Evolutionary conservation across 2,888 invertebrate species (phyloP).

Genomic region (Cantharis lateralis): DNA sequence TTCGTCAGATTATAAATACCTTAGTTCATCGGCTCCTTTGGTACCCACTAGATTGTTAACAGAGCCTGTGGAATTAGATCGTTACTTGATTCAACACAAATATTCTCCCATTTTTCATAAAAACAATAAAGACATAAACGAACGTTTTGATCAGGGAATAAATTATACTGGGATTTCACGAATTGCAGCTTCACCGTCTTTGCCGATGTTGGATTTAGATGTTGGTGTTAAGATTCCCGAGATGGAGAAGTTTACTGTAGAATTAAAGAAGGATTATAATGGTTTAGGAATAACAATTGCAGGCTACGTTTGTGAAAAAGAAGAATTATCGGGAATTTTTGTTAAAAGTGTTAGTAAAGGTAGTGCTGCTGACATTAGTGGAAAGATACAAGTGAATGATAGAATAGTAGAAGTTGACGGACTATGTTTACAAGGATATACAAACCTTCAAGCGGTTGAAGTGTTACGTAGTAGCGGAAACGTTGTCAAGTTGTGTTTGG

Average conservation of each 20-base stretch:
- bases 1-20: slow-evolving; percentile 61
- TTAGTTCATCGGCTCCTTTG: slow-evolving; percentile 64
- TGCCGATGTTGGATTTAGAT: slow-evolving; percentile 58
- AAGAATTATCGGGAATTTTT: slow-evolving; percentile 97
- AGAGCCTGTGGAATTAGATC: slow-evolving; percentile 85
- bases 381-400: slow-evolving; percentile 94
- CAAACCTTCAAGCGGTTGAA: slow-evolving; percentile 97
- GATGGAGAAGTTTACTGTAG: slow-evolving; percentile 92
- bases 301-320: slow-evolving; percentile 95
- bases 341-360: slow-evolving; percentile 97
- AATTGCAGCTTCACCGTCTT: slow-evolving; percentile 55
- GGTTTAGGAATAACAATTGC: slow-evolving; percentile 96
- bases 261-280: slow-evolving; percentile 90
- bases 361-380: slow-evolving; percentile 93
- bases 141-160: slow-evolving; percentile 53
- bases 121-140: slow-evolving; percentile 26
- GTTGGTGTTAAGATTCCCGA: slow-evolving; percentile 76
- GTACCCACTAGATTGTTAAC: slow-evolving; percentile 77
- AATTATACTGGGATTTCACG: slow-evolving; percentile 47
- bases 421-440: slow-evolving; percentile 89
- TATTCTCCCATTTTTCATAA: slow-evolving; percentile 71
- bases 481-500: slow-evolving; percentile 84
- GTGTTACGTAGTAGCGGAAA: slow-evolving; percentile 93
- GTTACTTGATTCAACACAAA: slow-evolving; percentile 82
- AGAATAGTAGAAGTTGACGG: slow-evolving; percentile 98